Percentiles rank a stretch among this genome's conserved stretches.
phyloP scores from a whole-genome alignment of 2,888 invertebrate genomes.

The Rotaria sp. region DNA sequence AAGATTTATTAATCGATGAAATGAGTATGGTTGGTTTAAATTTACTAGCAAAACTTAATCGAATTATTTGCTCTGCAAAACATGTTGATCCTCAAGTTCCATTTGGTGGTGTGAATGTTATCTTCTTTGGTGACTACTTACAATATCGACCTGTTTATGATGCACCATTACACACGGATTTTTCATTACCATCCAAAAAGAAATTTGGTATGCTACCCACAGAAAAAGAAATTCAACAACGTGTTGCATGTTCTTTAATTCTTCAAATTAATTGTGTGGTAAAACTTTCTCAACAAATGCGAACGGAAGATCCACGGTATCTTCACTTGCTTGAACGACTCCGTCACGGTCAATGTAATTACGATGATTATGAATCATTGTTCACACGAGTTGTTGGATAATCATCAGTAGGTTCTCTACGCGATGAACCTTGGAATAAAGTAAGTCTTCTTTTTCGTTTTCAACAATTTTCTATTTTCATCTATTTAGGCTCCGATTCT shows the following conservation, averaged over 20 bases:
- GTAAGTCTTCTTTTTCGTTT: too few relatives aligned
- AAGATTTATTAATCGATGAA: too few relatives aligned
- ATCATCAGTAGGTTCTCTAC: too few relatives aligned
- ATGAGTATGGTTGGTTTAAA: too few relatives aligned
- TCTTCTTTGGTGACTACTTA: not conserved
- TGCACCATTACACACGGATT: not conserved
- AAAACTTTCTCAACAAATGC: too few relatives aligned
- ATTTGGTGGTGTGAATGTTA: not conserved
- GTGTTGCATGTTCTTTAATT: not conserved
- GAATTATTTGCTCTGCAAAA: not conserved
- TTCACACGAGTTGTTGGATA: not conserved
- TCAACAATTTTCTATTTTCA: too few relatives aligned
- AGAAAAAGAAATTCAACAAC: too few relatives aligned
- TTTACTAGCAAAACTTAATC: too few relatives aligned
- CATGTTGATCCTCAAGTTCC: not conserved
- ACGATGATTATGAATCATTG: not conserved
- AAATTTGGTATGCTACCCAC: too few relatives aligned
- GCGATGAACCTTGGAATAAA: too few relatives aligned
- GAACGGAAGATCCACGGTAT: not conserved
- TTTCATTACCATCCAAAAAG: not conserved
- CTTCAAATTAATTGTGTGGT: too few relatives aligned
- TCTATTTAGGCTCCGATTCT: too few relatives aligned
- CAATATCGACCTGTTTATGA: not conserved
- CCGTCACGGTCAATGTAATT: not conserved
- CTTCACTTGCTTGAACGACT: not conserved